Evolutionary conservation across 2,113 vertebrate species (phyloP), one percentile per base, ranked within the genome.

Genomic region (Aspidoscelis tigris): DNA sequence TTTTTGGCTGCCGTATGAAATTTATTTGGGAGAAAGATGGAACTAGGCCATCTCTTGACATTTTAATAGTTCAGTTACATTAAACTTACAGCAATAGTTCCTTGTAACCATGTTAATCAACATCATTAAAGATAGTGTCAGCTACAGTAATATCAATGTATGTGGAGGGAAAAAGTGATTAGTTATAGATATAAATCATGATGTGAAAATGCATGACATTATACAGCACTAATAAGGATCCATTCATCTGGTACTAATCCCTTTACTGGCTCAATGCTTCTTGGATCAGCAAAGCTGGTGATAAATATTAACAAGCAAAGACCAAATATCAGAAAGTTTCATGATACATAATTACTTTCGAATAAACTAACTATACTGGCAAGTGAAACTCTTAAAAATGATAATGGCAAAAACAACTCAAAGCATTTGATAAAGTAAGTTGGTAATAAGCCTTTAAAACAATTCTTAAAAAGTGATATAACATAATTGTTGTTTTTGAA

Each of bases 61-160:
- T 90, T 93, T 94, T 92, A 93, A 93, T 84, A 92, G 91, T 93
- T 87, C 69, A 89, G 85, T 86, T 88, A 93, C 93, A 96, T 91
- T 93, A 93, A 94, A 94, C 80, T 75, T 90, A 74, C 73, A 80
- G 79, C 71, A 91, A 90, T 83, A 83, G 70, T 89, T 90, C 84
- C 89, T 92, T 89, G 88, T 83, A 93, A 92, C 80, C 76, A 88
- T 80, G 88, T 83, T 82, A 90, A 95, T 95, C 91, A 86, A 87
- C 94, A 91, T 72, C 83, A 93, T 89, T 89, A 91, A 85, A 94
- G 78, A 47, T 73, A 65, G 18, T 92, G 87, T 90, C 90, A 88
- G 84, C 53, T 88, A 69, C 9, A 72, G 89, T 88, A 93, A 86
- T 88, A 89, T 75, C 77, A 91, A 92, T 90, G 41, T 79, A 91